Conservation (phyloP, 2,888 invertebrate species). For the Periphyllus acericola region DNA sequence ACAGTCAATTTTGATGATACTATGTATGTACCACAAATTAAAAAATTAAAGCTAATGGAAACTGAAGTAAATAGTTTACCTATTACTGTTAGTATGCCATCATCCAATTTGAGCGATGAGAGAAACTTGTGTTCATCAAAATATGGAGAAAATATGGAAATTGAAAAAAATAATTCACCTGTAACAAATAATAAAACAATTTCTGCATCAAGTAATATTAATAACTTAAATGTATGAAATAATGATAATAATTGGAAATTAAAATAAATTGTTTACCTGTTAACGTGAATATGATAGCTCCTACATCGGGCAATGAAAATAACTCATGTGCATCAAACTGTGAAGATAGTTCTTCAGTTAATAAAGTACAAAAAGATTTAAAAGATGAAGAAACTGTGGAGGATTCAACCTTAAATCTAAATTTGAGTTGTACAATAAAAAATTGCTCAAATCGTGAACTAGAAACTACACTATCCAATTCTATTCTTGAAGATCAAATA, state of each 20-base stretch:
- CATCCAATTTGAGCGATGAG: background rate
- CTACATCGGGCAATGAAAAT: background rate
- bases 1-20: background rate
- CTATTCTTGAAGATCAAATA: background rate
- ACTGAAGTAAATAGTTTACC: background rate
- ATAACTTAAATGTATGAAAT: background rate
- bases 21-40: conserved; percentile 16
- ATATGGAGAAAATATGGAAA: background rate
- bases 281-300: background rate
- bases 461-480: background rate
- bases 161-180: background rate
- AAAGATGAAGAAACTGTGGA: background rate
- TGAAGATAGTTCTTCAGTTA: background rate
- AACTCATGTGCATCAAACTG: background rate
- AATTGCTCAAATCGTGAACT: background rate
- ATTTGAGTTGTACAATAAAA: background rate
- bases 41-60: conserved; percentile 1
- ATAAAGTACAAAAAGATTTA: background rate
- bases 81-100: background rate
- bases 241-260: background rate
- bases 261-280: background rate
- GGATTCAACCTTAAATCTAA: background rate
- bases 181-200: background rate
- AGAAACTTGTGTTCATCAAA: background rate
- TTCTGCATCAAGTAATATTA: background rate